A percentile compares a stretch with the other conserved stretches of the same genome.
These are phyloP conservation scores for Gasteruption jaculator DNA, from an alignment of 2,888 invertebrate species.

Conservation along the genomic window DNA sequence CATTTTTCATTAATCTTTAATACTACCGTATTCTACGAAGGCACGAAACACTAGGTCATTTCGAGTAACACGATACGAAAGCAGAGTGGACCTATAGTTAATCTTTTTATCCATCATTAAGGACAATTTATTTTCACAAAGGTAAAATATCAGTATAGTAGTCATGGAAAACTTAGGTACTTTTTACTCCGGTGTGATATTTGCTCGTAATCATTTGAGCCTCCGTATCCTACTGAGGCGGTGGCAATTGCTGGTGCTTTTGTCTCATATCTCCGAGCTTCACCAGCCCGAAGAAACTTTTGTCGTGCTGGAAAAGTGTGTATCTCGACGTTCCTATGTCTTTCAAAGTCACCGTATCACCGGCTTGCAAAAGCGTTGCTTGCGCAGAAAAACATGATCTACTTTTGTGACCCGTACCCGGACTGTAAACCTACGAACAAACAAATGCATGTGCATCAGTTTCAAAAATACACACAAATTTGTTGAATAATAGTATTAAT, in stretches of 20 bases:
- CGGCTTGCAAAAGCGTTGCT: conserved; percentile 37
- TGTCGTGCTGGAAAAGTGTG: conserved; percentile 68
- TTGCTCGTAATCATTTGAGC: no score
- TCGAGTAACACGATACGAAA: no score
- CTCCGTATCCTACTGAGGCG: no score
- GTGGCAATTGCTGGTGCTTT: conserved; percentile 23
- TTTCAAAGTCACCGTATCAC: conserved; percentile 65
- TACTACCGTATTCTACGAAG: no score
- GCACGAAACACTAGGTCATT: no score
- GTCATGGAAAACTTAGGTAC: no score
- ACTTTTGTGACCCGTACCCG: conserved; percentile 38
- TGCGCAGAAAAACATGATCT: conserved; percentile 44
- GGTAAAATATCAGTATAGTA: no score
- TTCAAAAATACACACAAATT: neutral
- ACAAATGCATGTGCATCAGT: neutral
- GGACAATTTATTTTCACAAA: no score
- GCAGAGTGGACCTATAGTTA: no score
- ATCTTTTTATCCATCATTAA: no score
- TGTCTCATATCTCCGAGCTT: conserved; percentile 60
- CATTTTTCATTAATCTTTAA: no score
- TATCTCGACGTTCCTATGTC: conserved; percentile 68
- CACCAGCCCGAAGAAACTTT: conserved; percentile 79
- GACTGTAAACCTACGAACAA: conserved; percentile 37
- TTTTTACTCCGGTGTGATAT: conserved; percentile 17
- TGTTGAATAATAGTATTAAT: neutral